Evolutionary conservation across 1,140 invertebrate genomes (phyloP).

Genomic region (Neotoxoptera formosana): DNA sequence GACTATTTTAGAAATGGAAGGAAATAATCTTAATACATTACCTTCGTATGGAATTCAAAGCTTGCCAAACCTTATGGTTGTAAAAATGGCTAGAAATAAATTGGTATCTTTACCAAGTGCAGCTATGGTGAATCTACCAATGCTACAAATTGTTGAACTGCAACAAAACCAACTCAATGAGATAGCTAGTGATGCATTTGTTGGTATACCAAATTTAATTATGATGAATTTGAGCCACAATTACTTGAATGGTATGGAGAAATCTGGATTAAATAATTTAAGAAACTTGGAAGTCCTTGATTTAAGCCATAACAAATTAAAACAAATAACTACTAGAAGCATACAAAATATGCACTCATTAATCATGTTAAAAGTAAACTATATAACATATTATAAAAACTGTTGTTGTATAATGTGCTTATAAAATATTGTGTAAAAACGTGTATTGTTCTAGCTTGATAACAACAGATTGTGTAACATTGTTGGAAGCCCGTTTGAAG

Average conservation of each 20-base stretch:
- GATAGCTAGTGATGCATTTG: constrained; percentile 79
- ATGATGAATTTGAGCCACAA: constrained; percentile 85
- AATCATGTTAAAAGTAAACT: constrained; percentile 76
- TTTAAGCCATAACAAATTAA: constrained; percentile 79
- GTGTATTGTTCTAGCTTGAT: constrained; percentile 63
- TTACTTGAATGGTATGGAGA: constrained; percentile 74
- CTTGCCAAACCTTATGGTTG: constrained; percentile 77
- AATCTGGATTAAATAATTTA: constrained; percentile 75
- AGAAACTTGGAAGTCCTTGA: constrained; percentile 82
- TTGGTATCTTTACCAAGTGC: constrained; percentile 71
- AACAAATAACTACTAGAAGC: constrained; percentile 71
- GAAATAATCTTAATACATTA: constrained; percentile 81
- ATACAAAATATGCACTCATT: constrained; percentile 79
- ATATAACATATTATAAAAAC: not conserved
- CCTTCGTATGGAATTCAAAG: constrained; percentile 78
- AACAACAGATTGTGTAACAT: constrained; percentile 65
- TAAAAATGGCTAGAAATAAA: constrained; percentile 72
- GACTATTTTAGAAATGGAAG: constrained; percentile 77
- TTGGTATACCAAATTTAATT: constrained; percentile 77
- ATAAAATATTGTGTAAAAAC: not conserved
- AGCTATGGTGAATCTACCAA: constrained; percentile 78
- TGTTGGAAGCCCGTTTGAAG: constrained; percentile 76
- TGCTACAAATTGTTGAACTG: constrained; percentile 76
- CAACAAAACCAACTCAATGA: constrained; percentile 79
- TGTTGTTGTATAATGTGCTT: not conserved